A percentile compares a stretch with the other conserved stretches of the same genome.
Evolutionary conservation across 2,113 vertebrate species (phyloP).

Genomic region (Galbula dea): DNA sequence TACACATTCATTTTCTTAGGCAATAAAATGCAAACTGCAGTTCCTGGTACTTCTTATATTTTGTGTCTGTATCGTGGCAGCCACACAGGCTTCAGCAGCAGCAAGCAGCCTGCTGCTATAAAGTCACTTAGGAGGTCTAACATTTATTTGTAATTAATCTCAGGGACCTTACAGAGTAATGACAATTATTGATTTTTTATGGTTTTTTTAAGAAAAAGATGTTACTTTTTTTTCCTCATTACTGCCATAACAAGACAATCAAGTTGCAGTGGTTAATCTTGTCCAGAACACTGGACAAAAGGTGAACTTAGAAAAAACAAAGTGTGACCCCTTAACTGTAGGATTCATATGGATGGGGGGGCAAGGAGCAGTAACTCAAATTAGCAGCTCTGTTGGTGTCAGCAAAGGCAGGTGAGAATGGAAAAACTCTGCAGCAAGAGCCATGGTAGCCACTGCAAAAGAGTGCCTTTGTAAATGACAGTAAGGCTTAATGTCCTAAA

Average conservation of each 20-base stretch:
- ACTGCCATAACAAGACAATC: background rate
- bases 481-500: background rate
- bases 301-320: background rate
- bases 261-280: background rate
- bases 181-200: conserved; percentile 16
- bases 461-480: background rate
- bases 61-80: background rate
- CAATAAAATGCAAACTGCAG: conserved; percentile 43
- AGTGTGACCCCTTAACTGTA: background rate
- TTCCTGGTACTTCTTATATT: background rate
- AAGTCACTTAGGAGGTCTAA: conserved; percentile 22
- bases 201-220: background rate
- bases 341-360: background rate
- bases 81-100: background rate
- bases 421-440: background rate
- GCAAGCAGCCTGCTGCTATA: background rate
- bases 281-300: background rate
- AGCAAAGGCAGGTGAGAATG: rapidly evolving
- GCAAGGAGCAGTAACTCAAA: background rate
- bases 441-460: background rate
- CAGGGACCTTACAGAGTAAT: conserved; percentile 6
- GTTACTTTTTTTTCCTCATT: background rate
- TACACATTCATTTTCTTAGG: conserved; percentile 41
- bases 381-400: background rate
- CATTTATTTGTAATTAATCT: conserved; percentile 62